A percentile compares a stretch with the other conserved stretches of the same genome.
phyloP scores from a whole-genome alignment of 2,888 invertebrate genomes.

The Serrognathus titanus region DNA sequence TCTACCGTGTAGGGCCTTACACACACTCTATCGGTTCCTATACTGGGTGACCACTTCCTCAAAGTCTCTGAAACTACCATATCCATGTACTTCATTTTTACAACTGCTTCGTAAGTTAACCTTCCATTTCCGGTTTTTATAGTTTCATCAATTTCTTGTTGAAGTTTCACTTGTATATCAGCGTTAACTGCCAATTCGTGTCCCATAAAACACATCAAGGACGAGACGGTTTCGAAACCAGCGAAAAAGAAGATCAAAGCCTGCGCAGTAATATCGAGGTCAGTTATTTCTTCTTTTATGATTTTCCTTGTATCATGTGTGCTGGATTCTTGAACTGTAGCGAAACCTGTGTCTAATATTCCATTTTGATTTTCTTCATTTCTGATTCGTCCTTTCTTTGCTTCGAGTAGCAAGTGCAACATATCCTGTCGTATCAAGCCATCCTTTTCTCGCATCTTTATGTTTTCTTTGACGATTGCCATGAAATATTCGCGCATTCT shows the following conservation, averaged over 20 bases:
- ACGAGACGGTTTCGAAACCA: conserved; percentile 51
- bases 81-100: conserved; percentile 33
- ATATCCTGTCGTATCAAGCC: conserved; percentile 55
- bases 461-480: conserved; percentile 37
- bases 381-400: conserved; percentile 24
- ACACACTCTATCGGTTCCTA: conserved; percentile 27
- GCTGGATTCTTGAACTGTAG: conserved; percentile 23
- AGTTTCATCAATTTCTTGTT: conserved; percentile 34
- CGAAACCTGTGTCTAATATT: conserved; percentile 18
- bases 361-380: conserved; percentile 4
- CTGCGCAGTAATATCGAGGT: conserved; percentile 45
- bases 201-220: conserved; percentile 44
- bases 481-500: conserved; percentile 2
- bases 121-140: conserved; percentile 21
- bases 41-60: conserved; percentile 32
- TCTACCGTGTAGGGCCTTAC: conserved; percentile 28
- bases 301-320: conserved; percentile 13
- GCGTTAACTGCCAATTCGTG: conserved; percentile 50
- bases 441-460: conserved; percentile 49
- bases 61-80: conserved; percentile 33
- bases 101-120: conserved; percentile 25
- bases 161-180: conserved; percentile 48
- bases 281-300: neutral
- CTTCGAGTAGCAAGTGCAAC: conserved; percentile 57
- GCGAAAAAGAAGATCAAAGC: conserved; percentile 52